A percentile compares a stretch with the other conserved stretches of the same genome.
Evolutionary conservation across 2,888 invertebrate species (phyloP).

Genomic region (Tolmerus cingulatus): DNA sequence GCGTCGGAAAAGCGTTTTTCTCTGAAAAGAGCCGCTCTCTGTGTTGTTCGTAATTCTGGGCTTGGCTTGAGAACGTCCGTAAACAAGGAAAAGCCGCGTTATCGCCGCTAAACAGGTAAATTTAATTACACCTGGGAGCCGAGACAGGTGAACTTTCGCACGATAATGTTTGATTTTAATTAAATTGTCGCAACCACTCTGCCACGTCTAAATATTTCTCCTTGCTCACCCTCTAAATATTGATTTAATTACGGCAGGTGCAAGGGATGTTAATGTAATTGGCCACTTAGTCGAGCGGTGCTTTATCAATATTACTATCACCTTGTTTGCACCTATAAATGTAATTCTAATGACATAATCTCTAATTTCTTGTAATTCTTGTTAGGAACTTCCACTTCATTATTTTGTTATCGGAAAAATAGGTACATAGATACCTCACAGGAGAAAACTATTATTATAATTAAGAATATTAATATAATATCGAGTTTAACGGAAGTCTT

Average conservation of each 20-base stretch:
- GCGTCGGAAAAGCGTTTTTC: background rate
- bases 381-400: background rate
- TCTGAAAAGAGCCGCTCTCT: background rate
- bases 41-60: background rate
- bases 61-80: background rate
- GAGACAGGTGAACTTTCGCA: conserved; percentile 18
- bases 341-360: background rate
- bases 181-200: conserved; percentile 36
- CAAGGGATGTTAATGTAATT: conserved; percentile 29
- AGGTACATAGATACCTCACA: too few relatives aligned
- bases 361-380: background rate
- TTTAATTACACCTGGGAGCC: conserved; percentile 34
- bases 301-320: conserved; percentile 34
- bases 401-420: background rate
- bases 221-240: background rate
- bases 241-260: conserved; percentile 38
- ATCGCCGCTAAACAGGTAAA: conserved; percentile 7
- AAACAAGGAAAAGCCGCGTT: conserved; percentile 3
- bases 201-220: background rate
- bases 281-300: background rate
- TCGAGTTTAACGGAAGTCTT: too few relatives aligned
- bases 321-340: background rate
- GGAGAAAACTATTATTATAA: too few relatives aligned
- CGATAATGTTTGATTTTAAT: conserved; percentile 44
- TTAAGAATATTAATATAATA: too few relatives aligned